Base-by-base conservation (phyloP, 1,140 invertebrate species). In the Lepidostoma basale region DNA sequence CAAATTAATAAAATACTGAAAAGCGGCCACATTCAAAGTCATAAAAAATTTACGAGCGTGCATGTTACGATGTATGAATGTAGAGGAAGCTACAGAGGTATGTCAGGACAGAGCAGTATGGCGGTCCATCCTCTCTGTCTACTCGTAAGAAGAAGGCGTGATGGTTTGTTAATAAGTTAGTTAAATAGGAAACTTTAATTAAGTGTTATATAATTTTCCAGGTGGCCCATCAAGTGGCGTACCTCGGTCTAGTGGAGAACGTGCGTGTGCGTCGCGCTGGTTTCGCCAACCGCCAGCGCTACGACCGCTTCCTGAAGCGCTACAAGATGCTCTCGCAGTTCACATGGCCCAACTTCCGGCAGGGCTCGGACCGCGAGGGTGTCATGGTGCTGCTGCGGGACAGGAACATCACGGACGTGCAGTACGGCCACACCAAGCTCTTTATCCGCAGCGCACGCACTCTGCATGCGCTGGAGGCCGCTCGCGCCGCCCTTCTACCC, bases 281-380 rank as follows among this genome's bases (percentile, higher is more conserved):
- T 18, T 98, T 98, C 83, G 95, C 93, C 3, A 92, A 95, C 77
- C 87, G 96, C 63, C 93, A 95, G 79, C 86, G 90, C 64, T 98
- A 98, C 79, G 92, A 94, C 76, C 87, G 90, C 74, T 97, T 98
- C 84, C 77, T 85, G 73, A 76, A 77, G 74, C 93, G 95, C 66
- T 98, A 98, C 83, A 98, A 98, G 85, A 96, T 98, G 92, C 91
- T 98, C 73, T 95, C 91, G 0, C 88, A 90, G 73, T 91, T 91
- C 76, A 98, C 96, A 1, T 98, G 96, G 96, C 96, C 96, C 23
- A 97, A 96, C 78, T 97, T 91, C 84, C 86, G 87, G 47, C 87
- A 88, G 4, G 90, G 89, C 22, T 86, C 76, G 39, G 90, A 91
- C 52, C 88, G 88, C 75, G 94, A 98, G 68, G 96, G 93, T 0